Conservation (phyloP, 2,797 vertebrate genomes). For the Hirundo rustica region DNA sequence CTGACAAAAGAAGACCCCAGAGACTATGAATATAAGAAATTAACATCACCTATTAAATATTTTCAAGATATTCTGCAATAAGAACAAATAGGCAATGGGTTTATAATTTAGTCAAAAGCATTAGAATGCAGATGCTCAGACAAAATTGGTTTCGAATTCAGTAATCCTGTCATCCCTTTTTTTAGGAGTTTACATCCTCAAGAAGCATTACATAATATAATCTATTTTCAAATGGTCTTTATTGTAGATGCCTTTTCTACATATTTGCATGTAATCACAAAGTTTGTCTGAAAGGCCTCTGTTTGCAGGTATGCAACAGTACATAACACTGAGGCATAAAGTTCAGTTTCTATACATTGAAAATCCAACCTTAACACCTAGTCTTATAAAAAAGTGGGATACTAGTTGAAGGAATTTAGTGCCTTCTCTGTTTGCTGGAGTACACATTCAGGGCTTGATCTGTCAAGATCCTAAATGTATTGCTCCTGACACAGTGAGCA, state of each 20-base stretch:
- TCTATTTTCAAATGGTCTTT: neutral
- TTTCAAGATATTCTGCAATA: neutral
- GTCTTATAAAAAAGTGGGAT: neutral
- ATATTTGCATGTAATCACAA: neutral
- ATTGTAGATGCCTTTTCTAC: neutral
- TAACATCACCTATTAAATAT: constrained; percentile 6
- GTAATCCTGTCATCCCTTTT: neutral
- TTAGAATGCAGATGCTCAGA: neutral
- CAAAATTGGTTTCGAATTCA: neutral
- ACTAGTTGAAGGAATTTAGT: neutral
- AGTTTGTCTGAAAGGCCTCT: neutral
- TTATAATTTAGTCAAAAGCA: neutral
- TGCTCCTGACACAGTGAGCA: neutral
- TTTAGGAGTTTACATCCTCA: neutral
- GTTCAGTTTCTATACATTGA: neutral
- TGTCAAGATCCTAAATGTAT: neutral
- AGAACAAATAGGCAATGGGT: neutral
- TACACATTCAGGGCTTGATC: neutral
- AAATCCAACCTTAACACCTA: neutral
- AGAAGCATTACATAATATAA: neutral
- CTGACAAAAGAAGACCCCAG: neutral
- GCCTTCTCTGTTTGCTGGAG: neutral
- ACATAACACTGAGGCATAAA: neutral
- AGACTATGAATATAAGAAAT: neutral
- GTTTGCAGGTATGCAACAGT: accelerated